Base-by-base conservation (phyloP, 2,113 vertebrate species). In the Heterocephalus glaber region DNA sequence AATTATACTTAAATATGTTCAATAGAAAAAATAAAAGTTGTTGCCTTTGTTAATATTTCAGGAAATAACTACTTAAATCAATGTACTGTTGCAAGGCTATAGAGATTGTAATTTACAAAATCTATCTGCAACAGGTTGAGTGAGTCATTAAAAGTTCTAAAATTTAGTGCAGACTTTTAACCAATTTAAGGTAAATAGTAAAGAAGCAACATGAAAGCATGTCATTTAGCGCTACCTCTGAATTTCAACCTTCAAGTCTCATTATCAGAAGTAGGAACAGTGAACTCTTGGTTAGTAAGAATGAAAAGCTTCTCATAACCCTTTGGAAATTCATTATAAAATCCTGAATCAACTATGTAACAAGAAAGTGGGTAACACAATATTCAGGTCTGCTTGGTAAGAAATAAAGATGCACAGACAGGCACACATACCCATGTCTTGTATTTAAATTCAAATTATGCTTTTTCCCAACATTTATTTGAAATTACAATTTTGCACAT, bases 1-100 rank as follows among this genome's bases (percentile, higher is more conserved):
- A 92, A 93, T 92, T 97, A 82, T 49, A 86, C 74, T 93, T 97
- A 83, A 85, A 92, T 33, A 87, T 70, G 30, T 66, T 68, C 7
- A 60, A 4, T 4, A 89, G 13, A 17, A 93, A 94, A 80, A 66
- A 49, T 33, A 85, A 81, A 95, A 86, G n/a, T 76, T 90, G 44
- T 77, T 76, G 47, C 1, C 8, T 85, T 89, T 77, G 76, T 93
- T 76, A 95, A 77, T 76, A 74, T 85, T 96, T 93, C 52, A 97
- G 54, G 85, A 77, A 95, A 95, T 33, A 88, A 92, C 70, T 12
- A 84, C 3, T 65, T 60, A 81, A 86, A 33, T 19, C 19, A 41
- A 3, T 82, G 22, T 84, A 74, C 30, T 80, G 10, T 74, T 49
- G 41, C 28, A 65, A 60, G 8, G 1, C 22, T 88, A 1, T 33